Evolutionary conservation across 2,888 invertebrate species (phyloP), one percentile per base, ranked within the genome.

Genomic region (Stenichneumon culpator): DNA sequence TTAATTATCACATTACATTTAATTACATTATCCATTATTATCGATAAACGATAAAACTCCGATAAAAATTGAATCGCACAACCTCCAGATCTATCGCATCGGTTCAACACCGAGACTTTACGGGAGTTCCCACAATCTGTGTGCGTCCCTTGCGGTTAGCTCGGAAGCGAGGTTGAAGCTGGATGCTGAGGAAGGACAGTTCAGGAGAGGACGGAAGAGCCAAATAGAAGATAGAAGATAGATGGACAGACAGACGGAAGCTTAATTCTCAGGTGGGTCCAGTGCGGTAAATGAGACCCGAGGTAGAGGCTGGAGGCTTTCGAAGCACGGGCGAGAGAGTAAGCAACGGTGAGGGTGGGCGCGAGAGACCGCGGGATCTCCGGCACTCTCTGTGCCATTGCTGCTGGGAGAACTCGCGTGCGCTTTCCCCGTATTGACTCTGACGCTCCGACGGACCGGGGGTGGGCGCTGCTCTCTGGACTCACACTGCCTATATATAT

Each of bases 311-410:
- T 32, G 11, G 60, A 60, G 60, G 60, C 60, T 60, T 60, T 32
- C 28, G 60, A 28, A 32, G 25, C 60, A 3, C 28, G 28, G 28
- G 28, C 28, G 39, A 14, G 72, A 39, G 57, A 39, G 83, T 75
- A 72, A 84, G 72, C 80, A 87, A 86, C 82, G 82, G 82, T 74
- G 74, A 80, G 79, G 84, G 80, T 79, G 83, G 32, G 36, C 67
- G 75, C 67, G 75, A 67, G 39, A 67, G 67, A 54, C 75, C 67
- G 75, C 50, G 63, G n/a, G 6, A 32, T 16, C 44, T 44, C 28
- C 68, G 82, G 79, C 85, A 79, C 73, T 79, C 68, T 47, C 36
- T 50, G 25, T 19, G 19, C 50, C 60, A 28, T 60, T 16, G 65
- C 75, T 39, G 70, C 36, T 54, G 44, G 68, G 44, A 3, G 14